Base-by-base conservation (phyloP, 1,140 invertebrate species). In the Diorhabda carinulata region DNA sequence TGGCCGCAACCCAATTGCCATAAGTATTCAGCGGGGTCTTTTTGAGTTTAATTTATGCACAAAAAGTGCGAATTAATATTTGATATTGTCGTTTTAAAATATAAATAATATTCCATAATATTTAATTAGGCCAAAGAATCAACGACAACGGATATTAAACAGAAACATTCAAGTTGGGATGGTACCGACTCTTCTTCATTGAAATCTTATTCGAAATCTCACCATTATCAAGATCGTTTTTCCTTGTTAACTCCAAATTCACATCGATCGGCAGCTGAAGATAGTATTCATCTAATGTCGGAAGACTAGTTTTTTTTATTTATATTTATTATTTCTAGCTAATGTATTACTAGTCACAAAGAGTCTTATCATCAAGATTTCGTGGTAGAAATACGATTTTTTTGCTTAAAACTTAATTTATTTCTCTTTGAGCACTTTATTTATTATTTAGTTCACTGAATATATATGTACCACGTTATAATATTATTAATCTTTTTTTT, bases 281-380 rank as follows among this genome's bases (percentile, higher is more conserved):
- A 81, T 67, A 79, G 77, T 67, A 74, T 81, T 66, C 72, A 73
- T 58, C 64, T 80, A 64, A 80, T 80, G 77, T 73, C 72, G 3
- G 76, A 75, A 64, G 77, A 78, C 61, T 78, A 71, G 71, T 52
- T 3, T 52, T 52, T 52, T 52, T n/a, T n/a, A 6, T 52, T 52
- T 8, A 52, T 9, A 52, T 25, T 25, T 3, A 52, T 52, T 8
- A 52, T 52, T 52, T 8, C 47, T 52, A 52, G 2, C n/a, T 4
- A 52, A 52, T 52, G 2, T 52, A n/a, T 52, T 52, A 2, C 4
- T 52, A 3, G 45, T 6, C 45, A 52, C 5, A 52, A 52, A 52
- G 47, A 8, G 47, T 25, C 25, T 25, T 25, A 25, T 25, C 1
- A 25, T 25, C 25, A 25, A 25, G 25, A 25, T 25, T 25, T 25